These are phyloP conservation scores for Romanogobio albipinnatus DNA, from an alignment of 2,113 vertebrate genomes.

Conservation along the genomic window DNA sequence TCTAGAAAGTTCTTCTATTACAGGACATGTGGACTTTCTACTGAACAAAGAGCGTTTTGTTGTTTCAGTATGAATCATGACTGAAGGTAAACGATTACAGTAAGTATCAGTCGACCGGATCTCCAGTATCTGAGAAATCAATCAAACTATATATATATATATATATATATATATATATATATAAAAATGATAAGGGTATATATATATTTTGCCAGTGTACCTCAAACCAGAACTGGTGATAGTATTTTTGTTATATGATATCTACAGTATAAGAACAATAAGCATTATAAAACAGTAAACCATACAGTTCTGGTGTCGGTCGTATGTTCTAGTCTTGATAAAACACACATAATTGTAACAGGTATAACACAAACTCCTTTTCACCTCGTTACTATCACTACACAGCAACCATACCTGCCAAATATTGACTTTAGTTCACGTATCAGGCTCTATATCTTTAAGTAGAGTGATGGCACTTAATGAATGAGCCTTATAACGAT, in stretches of 20 bases:
- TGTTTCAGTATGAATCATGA: slow-evolving; percentile 26
- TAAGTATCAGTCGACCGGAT: slow-evolving; percentile 8
- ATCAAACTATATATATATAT: too few species aligned
- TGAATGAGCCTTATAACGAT: neutral
- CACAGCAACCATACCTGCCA: slow-evolving; percentile 12
- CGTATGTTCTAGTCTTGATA: neutral
- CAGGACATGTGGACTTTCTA: slow-evolving; percentile 1
- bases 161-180: neutral
- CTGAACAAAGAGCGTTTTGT: slow-evolving; percentile 22
- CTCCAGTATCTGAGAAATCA: neutral
- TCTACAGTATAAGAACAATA: neutral
- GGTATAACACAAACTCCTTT: slow-evolving; percentile 2
- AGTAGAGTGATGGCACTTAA: neutral
- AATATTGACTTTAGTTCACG: slow-evolving; percentile 6
- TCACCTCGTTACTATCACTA: neutral
- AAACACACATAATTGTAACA: slow-evolving; percentile 7
- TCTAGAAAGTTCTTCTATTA: slow-evolving; percentile 19
- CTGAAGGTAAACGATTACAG: slow-evolving; percentile 12
- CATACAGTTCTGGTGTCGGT: neutral
- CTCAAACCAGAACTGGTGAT: neutral
- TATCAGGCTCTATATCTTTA: neutral
- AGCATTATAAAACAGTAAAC: neutral
- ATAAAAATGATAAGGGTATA: too few species aligned
- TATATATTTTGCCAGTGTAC: too few species aligned
- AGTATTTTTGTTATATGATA: neutral